Percentiles rank a stretch among this genome's conserved stretches.
Evolutionary conservation across 2,888 invertebrate genomes (phyloP).

Genomic region (Dryomyza anilis): DNA sequence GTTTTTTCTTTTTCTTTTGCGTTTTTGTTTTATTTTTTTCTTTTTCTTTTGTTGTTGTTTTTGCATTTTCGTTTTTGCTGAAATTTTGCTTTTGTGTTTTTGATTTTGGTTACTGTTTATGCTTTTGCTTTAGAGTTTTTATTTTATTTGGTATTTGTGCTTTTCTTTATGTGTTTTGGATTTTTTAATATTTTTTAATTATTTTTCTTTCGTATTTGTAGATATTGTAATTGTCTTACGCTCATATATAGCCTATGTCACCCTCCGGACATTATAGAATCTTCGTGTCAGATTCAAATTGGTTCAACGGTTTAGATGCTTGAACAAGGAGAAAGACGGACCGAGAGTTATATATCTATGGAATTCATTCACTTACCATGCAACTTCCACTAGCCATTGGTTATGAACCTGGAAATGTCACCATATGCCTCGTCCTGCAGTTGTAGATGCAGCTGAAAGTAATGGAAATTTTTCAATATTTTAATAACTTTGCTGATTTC

Average conservation of each 20-base stretch:
- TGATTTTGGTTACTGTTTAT: not conserved
- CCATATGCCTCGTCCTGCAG: conserved; percentile 91
- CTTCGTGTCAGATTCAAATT: no score
- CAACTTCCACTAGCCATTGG: conserved; percentile 99
- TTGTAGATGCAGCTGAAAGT: conserved; percentile 87
- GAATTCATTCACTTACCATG: conserved; percentile 78
- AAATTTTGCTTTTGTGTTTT: conserved; percentile 41
- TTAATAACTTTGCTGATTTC: no score
- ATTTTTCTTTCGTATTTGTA: no score
- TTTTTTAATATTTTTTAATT: no score
- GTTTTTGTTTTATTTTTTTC: not conserved
- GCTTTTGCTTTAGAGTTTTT: conserved; percentile 40
- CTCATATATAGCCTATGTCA: no score
- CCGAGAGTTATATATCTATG: no score
- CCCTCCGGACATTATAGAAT: no score
- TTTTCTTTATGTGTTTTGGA: no score
- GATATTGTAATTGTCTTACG: no score
- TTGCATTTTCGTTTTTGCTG: conserved; percentile 31
- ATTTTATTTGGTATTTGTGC: conserved; percentile 27
- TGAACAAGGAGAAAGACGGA: no score
- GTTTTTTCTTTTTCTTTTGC: not conserved
- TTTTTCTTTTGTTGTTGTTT: not conserved
- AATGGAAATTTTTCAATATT: no score
- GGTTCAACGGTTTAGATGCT: no score
- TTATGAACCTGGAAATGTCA: conserved; percentile 96